These are phyloP conservation scores for Ptychadena robeensis DNA, from an alignment of 2,797 vertebrate species.

Conservation along the genomic window DNA sequence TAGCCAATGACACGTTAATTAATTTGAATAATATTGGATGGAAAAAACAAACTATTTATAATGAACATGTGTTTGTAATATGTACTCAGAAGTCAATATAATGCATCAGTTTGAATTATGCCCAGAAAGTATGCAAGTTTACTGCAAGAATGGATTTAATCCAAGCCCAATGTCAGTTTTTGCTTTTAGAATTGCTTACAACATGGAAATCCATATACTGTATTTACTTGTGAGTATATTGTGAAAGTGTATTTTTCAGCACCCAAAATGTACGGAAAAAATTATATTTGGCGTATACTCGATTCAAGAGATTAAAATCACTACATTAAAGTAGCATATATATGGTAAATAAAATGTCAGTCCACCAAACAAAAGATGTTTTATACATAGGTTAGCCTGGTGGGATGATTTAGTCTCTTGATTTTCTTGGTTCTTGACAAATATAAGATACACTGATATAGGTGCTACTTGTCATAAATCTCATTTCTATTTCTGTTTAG, in stretches of 20 bases:
- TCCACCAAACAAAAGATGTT: neutral
- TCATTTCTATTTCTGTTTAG: too few relatives aligned
- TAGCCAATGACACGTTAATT: slow-evolving; percentile 55
- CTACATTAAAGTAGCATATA: too few relatives aligned
- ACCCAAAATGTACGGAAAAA: too few relatives aligned
- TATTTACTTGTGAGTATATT: too few relatives aligned
- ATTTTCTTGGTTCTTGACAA: too few relatives aligned
- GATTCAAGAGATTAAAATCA: too few relatives aligned
- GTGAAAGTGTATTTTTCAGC: too few relatives aligned
- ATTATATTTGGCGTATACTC: too few relatives aligned
- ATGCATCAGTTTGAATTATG: slow-evolving; percentile 25
- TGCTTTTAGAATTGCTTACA: neutral
- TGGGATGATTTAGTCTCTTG: neutral
- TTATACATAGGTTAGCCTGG: neutral
- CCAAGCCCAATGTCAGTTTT: neutral
- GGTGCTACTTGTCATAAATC: too few relatives aligned
- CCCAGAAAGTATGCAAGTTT: neutral
- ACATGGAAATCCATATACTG: neutral
- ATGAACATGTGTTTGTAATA: slow-evolving; percentile 58
- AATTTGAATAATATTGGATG: slow-evolving; percentile 56
- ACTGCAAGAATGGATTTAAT: neutral
- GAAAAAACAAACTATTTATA: slow-evolving; percentile 49
- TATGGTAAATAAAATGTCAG: neutral
- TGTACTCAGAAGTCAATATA: slow-evolving; percentile 41
- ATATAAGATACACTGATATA: too few relatives aligned